phyloP scores from a whole-genome alignment of 2,113 vertebrate species.

The Fregetta grallaria region DNA sequence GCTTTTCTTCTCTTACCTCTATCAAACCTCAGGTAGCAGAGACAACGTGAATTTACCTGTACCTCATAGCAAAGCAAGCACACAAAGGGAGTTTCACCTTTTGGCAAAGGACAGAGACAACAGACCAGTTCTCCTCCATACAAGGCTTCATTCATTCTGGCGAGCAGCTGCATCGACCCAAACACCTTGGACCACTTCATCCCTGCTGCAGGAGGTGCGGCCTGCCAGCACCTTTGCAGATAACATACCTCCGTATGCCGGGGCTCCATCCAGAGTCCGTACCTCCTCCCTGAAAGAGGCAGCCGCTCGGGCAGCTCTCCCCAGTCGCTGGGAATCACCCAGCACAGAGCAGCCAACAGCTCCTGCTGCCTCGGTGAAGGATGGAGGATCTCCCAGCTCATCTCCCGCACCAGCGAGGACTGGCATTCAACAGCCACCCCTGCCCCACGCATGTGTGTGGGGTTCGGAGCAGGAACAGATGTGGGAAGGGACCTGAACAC shows the following conservation, averaged over 20 bases:
- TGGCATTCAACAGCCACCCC: neutral
- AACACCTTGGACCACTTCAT: neutral
- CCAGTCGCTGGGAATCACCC: neutral
- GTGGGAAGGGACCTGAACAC: neutral
- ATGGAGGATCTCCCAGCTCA: neutral
- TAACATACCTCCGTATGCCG: neutral
- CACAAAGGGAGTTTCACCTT: neutral
- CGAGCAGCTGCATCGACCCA: fast-evolving
- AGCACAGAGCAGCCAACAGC: neutral
- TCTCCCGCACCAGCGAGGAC: neutral
- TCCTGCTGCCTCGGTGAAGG: neutral
- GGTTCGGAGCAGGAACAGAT: neutral
- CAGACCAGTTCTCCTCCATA: neutral
- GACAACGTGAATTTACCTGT: neutral
- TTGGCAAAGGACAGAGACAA: neutral
- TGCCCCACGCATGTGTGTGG: fast-evolving
- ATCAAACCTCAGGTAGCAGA: constrained; percentile 10
- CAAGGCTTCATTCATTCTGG: neutral
- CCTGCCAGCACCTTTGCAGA: neutral
- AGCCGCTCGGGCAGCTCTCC: neutral
- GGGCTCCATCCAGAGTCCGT: neutral
- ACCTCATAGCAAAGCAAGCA: neutral
- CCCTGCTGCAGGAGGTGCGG: neutral
- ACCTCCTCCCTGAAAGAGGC: neutral
- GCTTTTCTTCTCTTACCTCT: neutral